phyloP scores from a whole-genome alignment of 1,140 invertebrate species.

The Euura saliciscinereae region DNA sequence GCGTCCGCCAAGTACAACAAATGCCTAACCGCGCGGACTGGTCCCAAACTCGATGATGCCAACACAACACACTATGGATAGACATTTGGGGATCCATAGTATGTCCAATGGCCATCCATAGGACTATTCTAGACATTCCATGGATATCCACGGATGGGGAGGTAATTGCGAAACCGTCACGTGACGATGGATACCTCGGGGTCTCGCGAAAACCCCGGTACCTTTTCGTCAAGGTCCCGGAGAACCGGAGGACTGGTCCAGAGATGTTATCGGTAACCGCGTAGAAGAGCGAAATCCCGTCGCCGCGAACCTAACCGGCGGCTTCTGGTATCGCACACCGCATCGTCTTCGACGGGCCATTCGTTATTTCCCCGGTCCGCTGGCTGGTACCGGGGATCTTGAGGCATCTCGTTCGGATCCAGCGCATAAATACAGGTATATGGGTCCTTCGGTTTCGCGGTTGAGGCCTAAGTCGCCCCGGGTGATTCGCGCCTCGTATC shows the following conservation, averaged over 20 bases:
- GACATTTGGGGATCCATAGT: too few species aligned
- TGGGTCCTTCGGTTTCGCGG: neutral
- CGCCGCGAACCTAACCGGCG: neutral
- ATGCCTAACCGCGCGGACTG: too few species aligned
- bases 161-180: too few species aligned
- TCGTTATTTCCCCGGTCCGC: slow-evolving; percentile 41
- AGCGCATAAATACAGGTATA: neutral
- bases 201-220: too few species aligned
- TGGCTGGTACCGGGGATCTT: slow-evolving; percentile 22
- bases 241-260: neutral
- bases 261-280: neutral
- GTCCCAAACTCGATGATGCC: too few species aligned
- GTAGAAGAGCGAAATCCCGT: neutral
- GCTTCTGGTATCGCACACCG: slow-evolving; percentile 55
- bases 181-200: too few species aligned
- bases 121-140: too few species aligned
- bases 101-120: too few species aligned
- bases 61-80: too few species aligned
- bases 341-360: slow-evolving; percentile 55
- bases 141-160: too few species aligned
- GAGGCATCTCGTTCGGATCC: slow-evolving; percentile 20
- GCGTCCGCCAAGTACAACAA: too few species aligned
- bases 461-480: neutral
- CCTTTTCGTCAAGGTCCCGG: neutral
- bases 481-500: neutral